Conservation (phyloP, 2,888 invertebrate species). For the Hyposoter didymator region DNA sequence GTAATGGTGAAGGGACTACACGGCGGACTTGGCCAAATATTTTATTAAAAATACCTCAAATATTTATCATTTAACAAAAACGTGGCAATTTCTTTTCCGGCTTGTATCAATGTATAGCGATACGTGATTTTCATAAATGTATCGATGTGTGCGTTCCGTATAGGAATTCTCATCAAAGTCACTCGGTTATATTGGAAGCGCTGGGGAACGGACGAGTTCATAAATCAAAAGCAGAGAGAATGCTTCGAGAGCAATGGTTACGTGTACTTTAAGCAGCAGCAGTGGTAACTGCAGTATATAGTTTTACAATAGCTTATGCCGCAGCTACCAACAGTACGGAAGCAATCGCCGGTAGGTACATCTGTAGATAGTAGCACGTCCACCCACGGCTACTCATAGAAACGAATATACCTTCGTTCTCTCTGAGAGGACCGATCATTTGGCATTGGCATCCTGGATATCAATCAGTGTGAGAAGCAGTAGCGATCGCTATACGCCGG, state of each 20-base stretch:
- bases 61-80: neutral
- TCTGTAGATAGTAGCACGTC: slow-evolving; percentile 73
- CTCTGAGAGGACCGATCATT: slow-evolving; percentile 27
- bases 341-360: slow-evolving; percentile 72
- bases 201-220: slow-evolving; percentile 58
- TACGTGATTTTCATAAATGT: neutral
- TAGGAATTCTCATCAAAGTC: slow-evolving; percentile 38
- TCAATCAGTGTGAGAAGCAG: slow-evolving; percentile 8
- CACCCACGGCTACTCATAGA: slow-evolving; percentile 73
- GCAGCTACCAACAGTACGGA: slow-evolving; percentile 69
- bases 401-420: slow-evolving; percentile 71
- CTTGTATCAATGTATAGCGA: neutral
- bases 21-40: neutral
- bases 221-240: slow-evolving; percentile 63
- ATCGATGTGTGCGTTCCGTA: slow-evolving; percentile 21
- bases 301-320: slow-evolving; percentile 44
- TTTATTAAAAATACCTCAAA: neutral
- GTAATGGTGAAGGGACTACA: neutral
- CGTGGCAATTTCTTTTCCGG: neutral
- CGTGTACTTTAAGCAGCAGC: slow-evolving; percentile 41
- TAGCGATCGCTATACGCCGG: slow-evolving; percentile 9
- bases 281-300: slow-evolving; percentile 45
- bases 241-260: slow-evolving; percentile 49
- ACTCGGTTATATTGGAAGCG: slow-evolving; percentile 45
- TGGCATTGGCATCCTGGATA: slow-evolving; percentile 20